Conservation (phyloP, 2,113 vertebrate species). For the Channa maculata region DNA sequence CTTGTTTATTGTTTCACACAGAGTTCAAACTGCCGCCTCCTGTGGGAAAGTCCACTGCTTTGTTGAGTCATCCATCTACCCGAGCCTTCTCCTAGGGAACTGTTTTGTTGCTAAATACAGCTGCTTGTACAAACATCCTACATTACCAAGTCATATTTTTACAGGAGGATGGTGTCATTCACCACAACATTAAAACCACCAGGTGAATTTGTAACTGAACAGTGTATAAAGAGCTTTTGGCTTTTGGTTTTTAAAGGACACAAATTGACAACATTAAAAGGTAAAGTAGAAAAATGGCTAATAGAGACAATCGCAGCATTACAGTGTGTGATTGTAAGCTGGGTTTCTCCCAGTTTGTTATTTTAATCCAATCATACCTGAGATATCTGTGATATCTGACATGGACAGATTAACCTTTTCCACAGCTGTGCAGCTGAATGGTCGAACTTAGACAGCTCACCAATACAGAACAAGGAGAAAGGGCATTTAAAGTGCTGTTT, state of each 20-base stretch:
- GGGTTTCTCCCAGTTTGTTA: conserved; percentile 60
- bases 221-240: too few species aligned
- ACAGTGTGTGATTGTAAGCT: conserved; percentile 4
- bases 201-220: too few species aligned
- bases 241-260: conserved; percentile 25
- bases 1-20: too few species aligned
- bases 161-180: too few species aligned
- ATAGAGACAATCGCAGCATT: conserved; percentile 1
- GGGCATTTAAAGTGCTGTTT: conserved; percentile 67
- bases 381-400: conserved; percentile 65
- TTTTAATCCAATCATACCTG: conserved; percentile 71
- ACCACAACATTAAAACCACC: too few species aligned
- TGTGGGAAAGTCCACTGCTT: too few species aligned
- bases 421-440: conserved; percentile 59
- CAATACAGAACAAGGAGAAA: conserved; percentile 74
- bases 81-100: too few species aligned
- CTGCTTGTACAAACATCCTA: too few species aligned
- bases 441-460: conserved; percentile 73
- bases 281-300: conserved; percentile 16
- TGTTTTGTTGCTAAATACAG: too few species aligned
- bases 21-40: too few species aligned
- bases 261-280: conserved; percentile 9
- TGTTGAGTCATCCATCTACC: too few species aligned
- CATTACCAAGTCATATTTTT: too few species aligned
- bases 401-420: conserved; percentile 79